A percentile compares a stretch with the other conserved stretches of the same genome.
Conservation (phyloP, 2,113 vertebrate genomes). For the Melanostigma gelatinosum region DNA sequence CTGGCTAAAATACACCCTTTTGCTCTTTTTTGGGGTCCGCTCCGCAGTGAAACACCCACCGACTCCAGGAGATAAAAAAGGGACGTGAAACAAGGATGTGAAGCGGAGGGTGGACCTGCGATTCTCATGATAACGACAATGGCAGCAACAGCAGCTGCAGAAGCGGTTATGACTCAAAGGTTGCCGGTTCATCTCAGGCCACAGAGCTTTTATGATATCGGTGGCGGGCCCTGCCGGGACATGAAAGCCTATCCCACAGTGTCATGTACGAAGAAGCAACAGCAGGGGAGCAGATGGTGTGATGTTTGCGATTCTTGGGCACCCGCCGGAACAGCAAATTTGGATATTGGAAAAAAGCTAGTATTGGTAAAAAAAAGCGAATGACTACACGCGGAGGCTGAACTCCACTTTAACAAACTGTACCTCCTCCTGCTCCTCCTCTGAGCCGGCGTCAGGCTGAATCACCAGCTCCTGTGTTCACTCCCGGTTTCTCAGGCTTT, state of each 20-base stretch:
- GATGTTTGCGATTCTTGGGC: constrained; percentile 45
- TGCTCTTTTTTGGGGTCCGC: constrained; percentile 48
- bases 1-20: constrained; percentile 59
- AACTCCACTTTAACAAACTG: constrained; percentile 17
- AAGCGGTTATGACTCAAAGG: constrained; percentile 26
- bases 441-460: constrained; percentile 47
- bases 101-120: constrained; percentile 31
- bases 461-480: constrained; percentile 69
- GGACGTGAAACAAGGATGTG: neutral
- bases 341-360: constrained; percentile 32
- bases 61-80: neutral
- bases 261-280: constrained; percentile 62
- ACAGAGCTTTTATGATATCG: constrained; percentile 53
- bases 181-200: constrained; percentile 66
- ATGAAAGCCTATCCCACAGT: constrained; percentile 58
- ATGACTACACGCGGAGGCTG: constrained; percentile 8
- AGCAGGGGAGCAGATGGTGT: constrained; percentile 68
- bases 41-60: constrained; percentile 47
- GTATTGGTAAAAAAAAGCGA: neutral
- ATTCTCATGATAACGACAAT: constrained; percentile 51
- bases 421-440: constrained; percentile 14
- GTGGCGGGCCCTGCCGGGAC: constrained; percentile 40
- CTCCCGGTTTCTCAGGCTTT: constrained; percentile 65
- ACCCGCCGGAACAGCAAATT: constrained; percentile 38
- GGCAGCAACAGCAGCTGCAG: constrained; percentile 59